Percentiles rank a stretch among this genome's conserved stretches.
phyloP scores from a whole-genome alignment of 1,140 invertebrate species.

The Sinonovacula constricta region DNA sequence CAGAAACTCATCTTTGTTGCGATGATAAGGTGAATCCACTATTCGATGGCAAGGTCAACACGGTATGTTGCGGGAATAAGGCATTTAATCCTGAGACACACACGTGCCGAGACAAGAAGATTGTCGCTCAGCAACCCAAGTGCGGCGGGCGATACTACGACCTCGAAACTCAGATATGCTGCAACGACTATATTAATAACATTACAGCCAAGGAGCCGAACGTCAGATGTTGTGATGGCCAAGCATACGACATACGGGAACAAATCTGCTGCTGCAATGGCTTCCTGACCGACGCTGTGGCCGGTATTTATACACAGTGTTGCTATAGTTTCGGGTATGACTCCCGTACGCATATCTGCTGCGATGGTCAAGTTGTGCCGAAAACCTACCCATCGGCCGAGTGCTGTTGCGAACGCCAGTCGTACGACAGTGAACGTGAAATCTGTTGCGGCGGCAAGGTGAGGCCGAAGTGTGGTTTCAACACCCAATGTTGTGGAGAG shows the following conservation, averaged over 20 bases:
- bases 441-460: conserved; percentile 40
- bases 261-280: conserved; percentile 47
- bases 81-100: conserved; percentile 32
- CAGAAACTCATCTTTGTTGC: conserved; percentile 26
- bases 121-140: neutral
- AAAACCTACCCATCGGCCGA: conserved; percentile 40
- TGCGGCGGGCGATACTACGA: conserved; percentile 4
- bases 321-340: conserved; percentile 34
- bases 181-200: conserved; percentile 44
- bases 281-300: conserved; percentile 27
- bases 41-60: conserved; percentile 1
- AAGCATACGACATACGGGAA: conserved; percentile 21
- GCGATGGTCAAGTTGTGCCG: conserved; percentile 35
- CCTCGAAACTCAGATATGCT: conserved; percentile 29
- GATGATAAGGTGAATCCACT: conserved; percentile 7
- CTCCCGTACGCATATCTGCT: conserved; percentile 34
- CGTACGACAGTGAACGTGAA: conserved; percentile 41
- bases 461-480: neutral
- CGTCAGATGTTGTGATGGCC: conserved; percentile 29
- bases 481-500: conserved; percentile 18
- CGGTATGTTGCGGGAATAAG: conserved; percentile 21
- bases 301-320: conserved; percentile 33
- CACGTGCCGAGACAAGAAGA: conserved; percentile 20
- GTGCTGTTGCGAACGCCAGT: conserved; percentile 43
- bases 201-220: conserved; percentile 7